These are phyloP conservation scores for Mionectes macconnelli DNA, from an alignment of 2,113 vertebrate genomes.

Conservation along the genomic window DNA sequence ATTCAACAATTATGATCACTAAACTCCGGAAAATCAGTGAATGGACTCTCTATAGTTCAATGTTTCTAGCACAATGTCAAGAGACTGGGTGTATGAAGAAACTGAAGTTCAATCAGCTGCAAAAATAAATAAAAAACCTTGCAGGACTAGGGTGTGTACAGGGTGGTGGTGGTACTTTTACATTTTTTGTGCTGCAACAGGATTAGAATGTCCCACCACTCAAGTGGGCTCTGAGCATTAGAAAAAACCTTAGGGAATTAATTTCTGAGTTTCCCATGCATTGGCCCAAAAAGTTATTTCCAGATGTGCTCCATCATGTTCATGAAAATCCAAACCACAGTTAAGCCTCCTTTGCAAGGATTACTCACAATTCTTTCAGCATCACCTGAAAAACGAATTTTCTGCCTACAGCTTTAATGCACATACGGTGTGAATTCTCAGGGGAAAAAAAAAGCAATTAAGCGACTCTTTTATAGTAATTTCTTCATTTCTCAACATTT, in stretches of 20 bases:
- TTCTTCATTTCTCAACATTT: background rate
- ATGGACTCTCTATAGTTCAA: background rate
- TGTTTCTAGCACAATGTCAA: background rate
- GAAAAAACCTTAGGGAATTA: background rate
- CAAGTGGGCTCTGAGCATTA: background rate
- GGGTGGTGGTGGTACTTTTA: background rate
- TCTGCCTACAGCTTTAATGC: background rate
- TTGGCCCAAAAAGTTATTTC: background rate
- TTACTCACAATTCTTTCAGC: background rate
- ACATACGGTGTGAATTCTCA: background rate
- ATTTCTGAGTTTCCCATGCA: background rate
- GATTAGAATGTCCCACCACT: background rate
- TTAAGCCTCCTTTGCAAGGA: background rate
- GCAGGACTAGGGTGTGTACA: background rate
- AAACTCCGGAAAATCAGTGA: background rate
- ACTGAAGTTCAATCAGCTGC: background rate
- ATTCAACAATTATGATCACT: background rate
- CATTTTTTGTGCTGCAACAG: background rate
- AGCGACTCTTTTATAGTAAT: background rate
- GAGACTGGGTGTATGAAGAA: background rate
- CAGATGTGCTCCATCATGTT: background rate
- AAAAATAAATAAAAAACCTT: background rate
- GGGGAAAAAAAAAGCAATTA: background rate
- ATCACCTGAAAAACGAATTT: background rate
- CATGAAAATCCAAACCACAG: background rate